A percentile compares a stretch with the other conserved stretches of the same genome.
Evolutionary conservation across 37 sponge, comb jelly and placozoan species (phyloP).

Genomic region (Geodia barretti): DNA sequence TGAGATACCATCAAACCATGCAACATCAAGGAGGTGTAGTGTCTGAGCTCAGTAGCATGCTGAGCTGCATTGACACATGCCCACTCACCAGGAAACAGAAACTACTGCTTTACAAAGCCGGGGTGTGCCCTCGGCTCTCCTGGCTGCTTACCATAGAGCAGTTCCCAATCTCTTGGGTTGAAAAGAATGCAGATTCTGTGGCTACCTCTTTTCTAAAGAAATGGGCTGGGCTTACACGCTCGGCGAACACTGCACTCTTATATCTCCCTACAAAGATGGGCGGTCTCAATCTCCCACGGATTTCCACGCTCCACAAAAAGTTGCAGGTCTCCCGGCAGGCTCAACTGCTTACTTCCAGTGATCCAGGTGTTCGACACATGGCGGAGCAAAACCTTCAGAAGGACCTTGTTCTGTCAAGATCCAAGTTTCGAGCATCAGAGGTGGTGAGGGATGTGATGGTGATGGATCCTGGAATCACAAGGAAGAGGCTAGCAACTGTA

Average conservation of each 20-base stretch:
- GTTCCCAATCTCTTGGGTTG: constrained; percentile 22
- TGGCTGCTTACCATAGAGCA: constrained; percentile 25
- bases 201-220: constrained; percentile 32
- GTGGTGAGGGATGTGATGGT: no score
- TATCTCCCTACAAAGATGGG: constrained; percentile 18
- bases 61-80: constrained; percentile 8
- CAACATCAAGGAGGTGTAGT: no score
- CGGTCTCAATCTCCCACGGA: constrained; percentile 25
- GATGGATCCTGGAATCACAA: no score
- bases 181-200: constrained; percentile 3
- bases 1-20: no score
- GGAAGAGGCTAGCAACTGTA: no score
- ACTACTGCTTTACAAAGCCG: constrained; percentile 21
- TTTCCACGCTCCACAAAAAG: constrained; percentile 13
- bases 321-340: neutral
- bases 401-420: no score
- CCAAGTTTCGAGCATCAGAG: no score
- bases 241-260: constrained; percentile 7
- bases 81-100: constrained; percentile 28
- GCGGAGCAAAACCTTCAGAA: neutral
- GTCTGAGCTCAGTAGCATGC: constrained; percentile 5
- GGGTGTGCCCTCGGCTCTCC: constrained; percentile 25
- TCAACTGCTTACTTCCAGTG: neutral
- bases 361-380: constrained; percentile 3
- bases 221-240: constrained; percentile 20